Percentiles rank a stretch among this genome's conserved stretches.
Conservation (phyloP, 2,797 vertebrate species). For the Chrysocyon brachyurus region DNA sequence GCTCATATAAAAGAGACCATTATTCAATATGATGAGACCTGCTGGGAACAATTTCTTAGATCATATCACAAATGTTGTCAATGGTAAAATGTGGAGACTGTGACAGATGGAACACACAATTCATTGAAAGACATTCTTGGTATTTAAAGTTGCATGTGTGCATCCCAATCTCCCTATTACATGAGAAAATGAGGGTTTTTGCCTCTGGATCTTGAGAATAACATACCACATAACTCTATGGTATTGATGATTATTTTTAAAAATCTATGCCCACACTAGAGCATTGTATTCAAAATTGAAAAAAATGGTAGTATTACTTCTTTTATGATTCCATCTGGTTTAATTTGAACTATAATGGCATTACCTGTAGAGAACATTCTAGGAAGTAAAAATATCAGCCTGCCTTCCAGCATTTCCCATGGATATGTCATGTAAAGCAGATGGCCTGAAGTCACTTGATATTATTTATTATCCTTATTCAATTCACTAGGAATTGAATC, state of each 20-base stretch:
- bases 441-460: conserved; percentile 56
- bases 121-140: conserved; percentile 29
- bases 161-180: neutral
- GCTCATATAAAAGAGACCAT: conserved; percentile 64
- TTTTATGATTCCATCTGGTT: conserved; percentile 61
- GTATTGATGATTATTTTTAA: neutral
- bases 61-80: conserved; percentile 67
- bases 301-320: neutral
- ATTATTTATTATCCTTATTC: conserved; percentile 51
- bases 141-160: conserved; percentile 44
- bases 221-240: neutral
- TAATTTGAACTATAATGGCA: conserved; percentile 64
- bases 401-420: conserved; percentile 34
- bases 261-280: neutral
- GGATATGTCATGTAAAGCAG: conserved; percentile 47
- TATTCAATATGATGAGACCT: conserved; percentile 68
- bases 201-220: conserved; percentile 21
- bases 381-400: conserved; percentile 25
- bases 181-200: conserved; percentile 34
- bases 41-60: conserved; percentile 75
- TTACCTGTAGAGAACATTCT: conserved; percentile 61
- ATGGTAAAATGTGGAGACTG: conserved; percentile 53
- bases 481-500: conserved; percentile 9
- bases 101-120: conserved; percentile 66
- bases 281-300: neutral